These are phyloP conservation scores for Melinaea menophilus DNA, from an alignment of 2,888 invertebrate species.

Conservation along the genomic window DNA sequence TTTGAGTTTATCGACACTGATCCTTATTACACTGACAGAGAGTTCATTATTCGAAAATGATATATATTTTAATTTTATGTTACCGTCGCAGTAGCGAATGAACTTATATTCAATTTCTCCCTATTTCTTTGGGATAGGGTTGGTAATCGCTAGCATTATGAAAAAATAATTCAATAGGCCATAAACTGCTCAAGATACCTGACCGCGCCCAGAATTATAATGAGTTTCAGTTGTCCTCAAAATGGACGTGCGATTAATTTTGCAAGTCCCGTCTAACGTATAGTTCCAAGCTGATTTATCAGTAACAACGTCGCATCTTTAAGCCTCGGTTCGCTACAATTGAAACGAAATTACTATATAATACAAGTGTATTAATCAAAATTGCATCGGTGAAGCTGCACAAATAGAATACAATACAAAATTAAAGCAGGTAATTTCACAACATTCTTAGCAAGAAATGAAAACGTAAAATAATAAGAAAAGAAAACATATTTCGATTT, in stretches of 20 bases:
- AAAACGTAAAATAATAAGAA: too few relatives aligned
- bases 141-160: conserved; percentile 15
- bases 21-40: conserved; percentile 7
- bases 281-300: not conserved
- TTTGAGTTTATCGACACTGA: conserved; percentile 6
- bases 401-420: too few relatives aligned
- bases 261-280: not conserved
- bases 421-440: too few relatives aligned
- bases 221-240: conserved; percentile 14
- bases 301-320: not conserved
- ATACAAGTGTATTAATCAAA: too few relatives aligned
- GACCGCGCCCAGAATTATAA: conserved; percentile 35
- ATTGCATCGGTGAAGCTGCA: too few relatives aligned
- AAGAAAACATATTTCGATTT: not conserved
- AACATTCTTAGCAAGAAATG: too few relatives aligned
- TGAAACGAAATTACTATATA: too few relatives aligned
- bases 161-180: conserved; percentile 21
- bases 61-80: not conserved
- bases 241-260: conserved; percentile 13
- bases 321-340: too few relatives aligned
- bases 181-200: conserved; percentile 34
- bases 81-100: not conserved
- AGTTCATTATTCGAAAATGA: not conserved
- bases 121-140: conserved; percentile 22
- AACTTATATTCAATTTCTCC: conserved; percentile 2